Conservation (phyloP, 2,888 invertebrate species). For the Drosophila infuscata region DNA sequence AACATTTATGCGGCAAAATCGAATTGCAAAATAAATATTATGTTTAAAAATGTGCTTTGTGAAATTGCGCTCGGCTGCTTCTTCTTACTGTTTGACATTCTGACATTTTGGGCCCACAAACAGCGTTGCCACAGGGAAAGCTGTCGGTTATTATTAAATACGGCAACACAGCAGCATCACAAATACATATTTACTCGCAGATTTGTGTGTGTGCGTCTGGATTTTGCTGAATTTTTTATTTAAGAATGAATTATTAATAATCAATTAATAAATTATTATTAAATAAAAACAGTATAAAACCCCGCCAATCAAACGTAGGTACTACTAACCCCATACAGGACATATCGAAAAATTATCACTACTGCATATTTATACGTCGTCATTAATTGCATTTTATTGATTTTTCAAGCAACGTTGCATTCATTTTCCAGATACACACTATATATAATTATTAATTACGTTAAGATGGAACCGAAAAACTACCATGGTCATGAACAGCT, state of each 20-base stretch:
- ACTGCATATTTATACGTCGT: not conserved
- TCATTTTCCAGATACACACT: slow-evolving; percentile 54
- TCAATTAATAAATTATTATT: slow-evolving; percentile 82
- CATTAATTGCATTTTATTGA: slow-evolving; percentile 38
- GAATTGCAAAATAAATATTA: slow-evolving; percentile 60
- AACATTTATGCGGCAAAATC: slow-evolving; percentile 48
- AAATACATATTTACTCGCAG: slow-evolving; percentile 44
- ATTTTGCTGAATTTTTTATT: slow-evolving; percentile 84
- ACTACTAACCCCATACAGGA: not conserved
- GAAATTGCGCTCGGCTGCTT: slow-evolving; percentile 9
- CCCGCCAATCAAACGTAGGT: slow-evolving; percentile 74
- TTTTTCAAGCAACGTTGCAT: slow-evolving; percentile 47
- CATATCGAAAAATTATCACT: not conserved
- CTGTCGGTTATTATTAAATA: slow-evolving; percentile 43
- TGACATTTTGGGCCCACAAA: not conserved
- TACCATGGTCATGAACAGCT: slow-evolving; percentile 44
- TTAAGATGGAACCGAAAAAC: slow-evolving; percentile 65
- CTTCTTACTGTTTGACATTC: slow-evolving; percentile 23
- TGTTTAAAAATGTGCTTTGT: slow-evolving; percentile 23
- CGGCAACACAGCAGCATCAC: slow-evolving; percentile 43
- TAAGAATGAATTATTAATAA: slow-evolving; percentile 83
- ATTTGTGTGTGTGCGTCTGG: slow-evolving; percentile 49
- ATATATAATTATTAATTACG: slow-evolving; percentile 29
- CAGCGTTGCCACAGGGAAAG: slow-evolving; percentile 48
- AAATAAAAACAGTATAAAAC: slow-evolving; percentile 83